Evolutionary conservation across 1,140 invertebrate species (phyloP), one percentile per base, ranked within the genome.

Genomic region (Paramacrobiotus metropolitanus): DNA sequence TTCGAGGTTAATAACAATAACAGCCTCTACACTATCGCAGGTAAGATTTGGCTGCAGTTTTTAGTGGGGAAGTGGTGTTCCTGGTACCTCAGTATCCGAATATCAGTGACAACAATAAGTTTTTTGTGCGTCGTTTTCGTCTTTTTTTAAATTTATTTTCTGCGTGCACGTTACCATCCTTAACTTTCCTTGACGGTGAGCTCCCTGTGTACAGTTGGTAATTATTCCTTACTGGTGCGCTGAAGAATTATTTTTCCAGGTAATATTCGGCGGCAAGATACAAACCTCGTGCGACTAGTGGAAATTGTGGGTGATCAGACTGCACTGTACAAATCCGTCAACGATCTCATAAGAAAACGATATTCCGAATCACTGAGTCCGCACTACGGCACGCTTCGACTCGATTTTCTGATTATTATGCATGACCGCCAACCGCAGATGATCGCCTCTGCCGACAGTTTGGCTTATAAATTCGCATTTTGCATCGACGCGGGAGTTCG

Each of bases 341-440:
- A 20, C 15, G 24, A 55, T 15, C 48, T 55, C 28, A 15, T 55
- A 15, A 15, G 28, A 4, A 9, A 15, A 28, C 15, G 48, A 4
- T 55, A 55, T 24, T 24, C 9, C 15, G 9, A 4, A 15, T 20
- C 15, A 15, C 15, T 15, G 15, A 55, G 15, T 28, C 48, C 48
- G 15, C 48, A 55, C 48, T 55, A 55, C 48, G 48, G 48, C 15
- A 55, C 48, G 4, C 48, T 55, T 24, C 48, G 48, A 9, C 48
- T 55, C 15, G 48, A 55, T 28, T 24, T 55, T 15, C 48, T 55
- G 15, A 55, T 55, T 55, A 15, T 55, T 24, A 9, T 55, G 4
- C 48, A 55, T 24, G 48, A 55, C 15, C 15, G 48, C 28, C 48
- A 55, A 24, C 48, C 48, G 15, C 48, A 55, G 24, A 15, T 55